A percentile compares a stretch with the other conserved stretches of the same genome.
phyloP scores from a whole-genome alignment of 2,888 invertebrate genomes.

The Mylabris sibirica region DNA sequence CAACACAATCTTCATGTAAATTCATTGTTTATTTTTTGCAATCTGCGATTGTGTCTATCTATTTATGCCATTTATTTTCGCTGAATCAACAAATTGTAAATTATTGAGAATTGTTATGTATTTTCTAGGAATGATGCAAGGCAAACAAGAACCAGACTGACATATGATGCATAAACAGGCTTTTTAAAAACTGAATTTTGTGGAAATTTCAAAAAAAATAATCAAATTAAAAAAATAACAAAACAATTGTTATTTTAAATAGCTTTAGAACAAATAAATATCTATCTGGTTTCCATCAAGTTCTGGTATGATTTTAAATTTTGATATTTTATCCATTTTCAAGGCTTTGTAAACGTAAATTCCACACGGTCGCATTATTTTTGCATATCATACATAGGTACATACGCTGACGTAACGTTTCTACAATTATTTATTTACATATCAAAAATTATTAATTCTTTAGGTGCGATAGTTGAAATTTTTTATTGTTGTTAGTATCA shows the following conservation, averaged over 20 bases:
- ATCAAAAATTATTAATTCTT: slow-evolving; percentile 8
- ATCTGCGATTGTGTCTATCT: background rate
- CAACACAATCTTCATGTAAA: background rate
- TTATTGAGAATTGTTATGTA: slow-evolving; percentile 13
- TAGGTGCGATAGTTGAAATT: background rate
- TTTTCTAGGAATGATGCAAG: slow-evolving; percentile 8
- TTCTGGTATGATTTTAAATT: background rate
- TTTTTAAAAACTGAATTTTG: slow-evolving; percentile 1
- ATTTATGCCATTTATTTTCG: background rate
- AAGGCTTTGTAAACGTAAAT: background rate
- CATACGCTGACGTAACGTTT: slow-evolving; percentile 1
- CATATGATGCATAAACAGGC: background rate
- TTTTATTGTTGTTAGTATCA: too few relatives aligned
- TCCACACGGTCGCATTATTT: background rate
- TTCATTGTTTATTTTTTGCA: background rate
- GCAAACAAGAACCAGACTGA: slow-evolving; percentile 9
- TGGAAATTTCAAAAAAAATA: background rate
- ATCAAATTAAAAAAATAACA: background rate
- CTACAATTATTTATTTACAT: slow-evolving; percentile 14
- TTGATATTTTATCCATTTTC: slow-evolving; percentile 6
- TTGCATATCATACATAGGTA: background rate
- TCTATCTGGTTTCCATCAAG: background rate
- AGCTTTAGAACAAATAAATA: background rate
- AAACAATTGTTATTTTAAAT: background rate
- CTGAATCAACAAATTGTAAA: slow-evolving; percentile 8